Base-by-base conservation (phyloP, 2,888 invertebrate species). In the Mythimna impura region DNA sequence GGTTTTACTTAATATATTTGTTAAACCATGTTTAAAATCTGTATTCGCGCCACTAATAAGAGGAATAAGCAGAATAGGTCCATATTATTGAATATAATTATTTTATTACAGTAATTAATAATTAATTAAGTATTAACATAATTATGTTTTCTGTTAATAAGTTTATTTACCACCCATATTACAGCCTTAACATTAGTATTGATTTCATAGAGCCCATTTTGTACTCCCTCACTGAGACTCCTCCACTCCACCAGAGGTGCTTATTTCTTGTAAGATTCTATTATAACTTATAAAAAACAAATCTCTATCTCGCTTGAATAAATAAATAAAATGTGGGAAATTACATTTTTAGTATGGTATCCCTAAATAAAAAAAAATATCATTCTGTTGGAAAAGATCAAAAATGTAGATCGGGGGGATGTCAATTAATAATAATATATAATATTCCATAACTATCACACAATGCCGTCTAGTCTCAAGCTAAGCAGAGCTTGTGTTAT, bases 321-420 rank as follows among this genome's bases (percentile, higher is more conserved):
- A 60, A 30, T n/a, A 60, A 71, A 30, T 57, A 52, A 58, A 60
- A 22, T 12, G 6, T 73, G 50, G 22, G 50, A 25, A 43, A 30
- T 60, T 60, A 0, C 0, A 14, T 4, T 40, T 14, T 1, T 2
- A 9, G 1, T 14, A 20, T 43, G 60, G 50, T 40, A 71, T 60
- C 60, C 30, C 50, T 22, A 40, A 40, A 8, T 30, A 14, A 4
- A n/a, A 55, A 70, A 30, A 43, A 22, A 4, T 20, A 7, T 12
- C 0, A 4, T n/a, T 61, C 17, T 36, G 14, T 36, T n/a, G 10
- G 17, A 9, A 22, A 22, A 25, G 9, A 40, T 43, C 2, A 2
- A 25, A 62, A 3, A 10, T 30, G 5, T 25, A 3, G 3, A 20
- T 10, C 3, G 8, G 2, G 3, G 6, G 5, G 30, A 47, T 47